A percentile compares a stretch with the other conserved stretches of the same genome.
Evolutionary conservation across 1,140 invertebrate species (phyloP).

Genomic region (Asbolus verrucosus): DNA sequence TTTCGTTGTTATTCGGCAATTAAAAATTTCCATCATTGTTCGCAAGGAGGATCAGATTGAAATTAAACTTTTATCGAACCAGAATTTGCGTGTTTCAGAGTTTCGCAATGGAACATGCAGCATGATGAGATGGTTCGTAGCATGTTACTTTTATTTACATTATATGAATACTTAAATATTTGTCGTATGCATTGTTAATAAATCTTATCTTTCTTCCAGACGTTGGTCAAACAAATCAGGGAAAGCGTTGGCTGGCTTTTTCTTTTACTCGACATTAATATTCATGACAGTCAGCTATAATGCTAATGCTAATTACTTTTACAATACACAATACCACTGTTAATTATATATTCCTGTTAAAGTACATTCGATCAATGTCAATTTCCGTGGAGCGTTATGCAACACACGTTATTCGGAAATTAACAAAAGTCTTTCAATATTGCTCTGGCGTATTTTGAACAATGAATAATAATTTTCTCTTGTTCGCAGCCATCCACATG

Average conservation of each 20-base stretch:
- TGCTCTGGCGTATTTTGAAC: constrained; percentile 13
- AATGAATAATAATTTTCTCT: constrained; percentile 30
- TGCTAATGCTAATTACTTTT: background rate
- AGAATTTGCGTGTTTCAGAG: constrained; percentile 15
- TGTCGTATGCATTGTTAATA: constrained; percentile 4
- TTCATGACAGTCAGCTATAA: background rate
- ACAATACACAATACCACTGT: constrained; percentile 2
- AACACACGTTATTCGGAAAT: constrained; percentile 40
- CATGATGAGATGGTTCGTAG: background rate
- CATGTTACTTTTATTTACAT: constrained; percentile 23
- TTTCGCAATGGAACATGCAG: constrained; percentile 1
- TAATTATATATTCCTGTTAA: constrained; percentile 33
- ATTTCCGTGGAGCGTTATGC: constrained; percentile 36
- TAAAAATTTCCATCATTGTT: constrained; percentile 31
- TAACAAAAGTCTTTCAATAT: constrained; percentile 31
- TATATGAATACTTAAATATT: constrained; percentile 6
- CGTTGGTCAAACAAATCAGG: no score
- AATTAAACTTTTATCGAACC: constrained; percentile 22
- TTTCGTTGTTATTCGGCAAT: constrained; percentile 36
- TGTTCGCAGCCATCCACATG: background rate
- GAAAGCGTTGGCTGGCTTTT: background rate
- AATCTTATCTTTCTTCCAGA: no score
- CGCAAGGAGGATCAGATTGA: constrained; percentile 6
- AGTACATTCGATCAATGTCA: constrained; percentile 39
- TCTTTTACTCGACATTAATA: constrained; percentile 1